Evolutionary conservation across 2,888 invertebrate species (phyloP), one percentile per base, ranked within the genome.

Genomic region (Idaea aversata): DNA sequence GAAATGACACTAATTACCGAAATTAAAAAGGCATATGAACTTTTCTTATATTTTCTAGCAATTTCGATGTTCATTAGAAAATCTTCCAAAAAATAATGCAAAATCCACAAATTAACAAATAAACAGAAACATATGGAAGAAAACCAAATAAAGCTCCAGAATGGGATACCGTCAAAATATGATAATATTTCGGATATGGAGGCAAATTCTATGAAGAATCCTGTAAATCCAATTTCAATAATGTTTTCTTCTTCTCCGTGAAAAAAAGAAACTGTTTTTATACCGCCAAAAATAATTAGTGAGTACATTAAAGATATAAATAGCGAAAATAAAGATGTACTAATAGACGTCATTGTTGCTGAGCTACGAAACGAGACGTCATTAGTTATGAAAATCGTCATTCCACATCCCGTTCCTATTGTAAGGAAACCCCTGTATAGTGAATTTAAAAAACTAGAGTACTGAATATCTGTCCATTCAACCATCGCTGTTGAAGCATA

Each of bases 201-300:
- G 10, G 86, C 88, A 69, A 89, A 90, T 35, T 75, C 70, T 25
- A 75, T 58, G 70, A 91, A 91, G 70, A 78, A 89, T 4, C 75
- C 65, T 71, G 76, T 85, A 1, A 72, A 67, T 3, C 86, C 86
- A 5, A 83, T 68, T 82, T 91, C 91, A 60, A 90, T 75, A 7
- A 90, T 77, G 65, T 86, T 86, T 75, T 85, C 83, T 73, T 90
- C 88, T 77, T 88, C 86, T 0, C 90, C 90, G 63, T 91, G 91
- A 70, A 83, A 91, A 70, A 86, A 91, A 34, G 89, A 86, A 86
- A 92, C 88, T 4, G 85, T 84, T 79, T 88, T 88, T 15, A 91
- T 82, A 15, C 88, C 90, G 65, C 84, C 86, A 69, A 83, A 90
- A 5, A 82, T 72, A 65, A 90, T 83, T 15, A 90, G 76, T 34